These are phyloP conservation scores for Calycopis cecrops DNA, from an alignment of 1,140 invertebrate genomes.

Conservation along the genomic window DNA sequence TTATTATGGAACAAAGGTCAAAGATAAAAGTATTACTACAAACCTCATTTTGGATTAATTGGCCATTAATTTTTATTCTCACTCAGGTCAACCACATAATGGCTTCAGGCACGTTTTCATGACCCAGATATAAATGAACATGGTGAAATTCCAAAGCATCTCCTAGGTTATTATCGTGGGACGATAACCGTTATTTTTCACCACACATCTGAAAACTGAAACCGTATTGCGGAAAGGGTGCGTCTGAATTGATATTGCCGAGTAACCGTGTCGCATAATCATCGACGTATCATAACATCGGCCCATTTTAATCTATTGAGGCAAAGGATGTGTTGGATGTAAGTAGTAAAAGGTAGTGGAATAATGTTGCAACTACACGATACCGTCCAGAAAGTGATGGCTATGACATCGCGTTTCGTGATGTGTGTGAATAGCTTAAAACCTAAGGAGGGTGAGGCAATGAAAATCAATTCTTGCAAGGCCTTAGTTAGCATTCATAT, in stretches of 20 bases:
- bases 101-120: not conserved
- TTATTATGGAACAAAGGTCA: not conserved
- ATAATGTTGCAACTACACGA: too few species aligned
- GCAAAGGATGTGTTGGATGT: too few species aligned
- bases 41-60: slow-evolving; percentile 3
- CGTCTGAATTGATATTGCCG: not conserved
- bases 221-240: not conserved
- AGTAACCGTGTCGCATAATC: too few species aligned
- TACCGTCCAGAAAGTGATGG: too few species aligned
- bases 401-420: too few species aligned
- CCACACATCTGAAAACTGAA: not conserved
- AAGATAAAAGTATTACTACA: not conserved
- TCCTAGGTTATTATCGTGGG: not conserved
- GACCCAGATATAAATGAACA: not conserved
- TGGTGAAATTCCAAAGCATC: not conserved
- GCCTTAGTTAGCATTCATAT: too few species aligned
- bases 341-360: too few species aligned
- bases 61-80: slow-evolving; percentile 1
- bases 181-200: slow-evolving; percentile 9
- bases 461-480: too few species aligned
- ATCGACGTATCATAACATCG: too few species aligned
- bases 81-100: slow-evolving; percentile 15
- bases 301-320: too few species aligned
- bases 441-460: too few species aligned
- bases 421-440: too few species aligned